A percentile compares a stretch with the other conserved stretches of the same genome.
phyloP scores from a whole-genome alignment of 1,140 invertebrate genomes.

The Platorchestia sp. region DNA sequence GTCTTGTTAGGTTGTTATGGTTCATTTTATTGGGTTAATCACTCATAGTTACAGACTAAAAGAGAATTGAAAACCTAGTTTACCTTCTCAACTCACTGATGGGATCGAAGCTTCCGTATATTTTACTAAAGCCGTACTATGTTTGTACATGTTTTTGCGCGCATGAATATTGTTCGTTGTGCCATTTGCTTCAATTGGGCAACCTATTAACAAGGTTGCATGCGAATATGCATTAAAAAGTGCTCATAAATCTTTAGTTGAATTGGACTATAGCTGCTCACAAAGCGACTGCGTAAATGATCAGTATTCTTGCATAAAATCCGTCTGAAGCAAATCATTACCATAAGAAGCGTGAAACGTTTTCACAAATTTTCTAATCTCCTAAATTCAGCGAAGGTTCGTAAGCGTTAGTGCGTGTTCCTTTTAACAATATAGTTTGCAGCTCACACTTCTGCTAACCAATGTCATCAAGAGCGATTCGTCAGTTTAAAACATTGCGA shows the following conservation, averaged over 20 bases:
- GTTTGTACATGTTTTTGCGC: not conserved
- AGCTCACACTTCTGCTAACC: not conserved
- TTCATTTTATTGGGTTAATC: not conserved
- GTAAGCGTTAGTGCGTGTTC: not conserved
- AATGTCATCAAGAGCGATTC: not conserved
- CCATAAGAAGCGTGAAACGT: not conserved
- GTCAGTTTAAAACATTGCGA: too few relatives aligned
- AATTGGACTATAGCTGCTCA: not conserved
- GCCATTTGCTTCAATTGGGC: not conserved
- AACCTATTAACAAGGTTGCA: not conserved
- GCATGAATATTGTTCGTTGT: not conserved
- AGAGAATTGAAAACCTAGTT: not conserved
- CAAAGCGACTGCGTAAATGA: not conserved
- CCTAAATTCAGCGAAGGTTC: not conserved
- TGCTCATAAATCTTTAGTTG: not conserved
- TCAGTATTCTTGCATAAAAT: not conserved
- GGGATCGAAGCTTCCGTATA: not conserved
- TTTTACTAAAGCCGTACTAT: not conserved
- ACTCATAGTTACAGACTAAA: not conserved
- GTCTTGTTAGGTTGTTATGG: not conserved
- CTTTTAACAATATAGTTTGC: not conserved
- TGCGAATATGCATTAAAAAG: not conserved
- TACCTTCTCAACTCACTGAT: not conserved
- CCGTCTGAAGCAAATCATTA: not conserved
- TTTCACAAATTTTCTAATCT: not conserved